Conservation (phyloP, 2,113 vertebrate genomes). For the Rhabdomys dilectus region DNA sequence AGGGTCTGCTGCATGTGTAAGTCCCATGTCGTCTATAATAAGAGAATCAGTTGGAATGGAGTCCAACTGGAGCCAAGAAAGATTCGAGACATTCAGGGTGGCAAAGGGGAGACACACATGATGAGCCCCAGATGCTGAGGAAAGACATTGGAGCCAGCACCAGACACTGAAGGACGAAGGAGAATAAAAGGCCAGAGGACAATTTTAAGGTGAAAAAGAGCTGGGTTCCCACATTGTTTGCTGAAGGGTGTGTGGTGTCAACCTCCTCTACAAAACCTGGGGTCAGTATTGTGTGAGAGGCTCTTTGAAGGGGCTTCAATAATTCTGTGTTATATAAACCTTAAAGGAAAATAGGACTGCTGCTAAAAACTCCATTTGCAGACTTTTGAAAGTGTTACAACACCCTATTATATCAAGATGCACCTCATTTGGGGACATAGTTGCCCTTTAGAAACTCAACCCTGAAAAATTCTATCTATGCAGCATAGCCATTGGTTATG, state of each 20-base stretch:
- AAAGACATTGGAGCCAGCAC: background rate
- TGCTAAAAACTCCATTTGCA: constrained; percentile 41
- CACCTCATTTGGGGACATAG: constrained; percentile 44
- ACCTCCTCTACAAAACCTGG: background rate
- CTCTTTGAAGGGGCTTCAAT: background rate
- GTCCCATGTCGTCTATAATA: background rate
- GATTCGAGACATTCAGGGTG: background rate
- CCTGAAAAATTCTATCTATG: constrained; percentile 1
- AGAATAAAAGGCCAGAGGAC: background rate
- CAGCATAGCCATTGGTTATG: constrained; percentile 51
- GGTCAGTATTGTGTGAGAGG: background rate
- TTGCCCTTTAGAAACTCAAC: constrained; percentile 60
- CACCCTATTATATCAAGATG: constrained; percentile 63
- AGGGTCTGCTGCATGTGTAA: background rate
- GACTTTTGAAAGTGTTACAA: constrained; percentile 52
- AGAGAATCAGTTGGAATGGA: background rate
- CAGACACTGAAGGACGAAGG: background rate
- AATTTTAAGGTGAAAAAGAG: background rate
- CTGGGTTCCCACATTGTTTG: background rate
- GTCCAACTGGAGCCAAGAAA: constrained; percentile 41
- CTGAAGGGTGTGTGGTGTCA: background rate
- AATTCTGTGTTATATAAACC: constrained; percentile 50
- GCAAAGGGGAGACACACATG: background rate
- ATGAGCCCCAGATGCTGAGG: background rate
- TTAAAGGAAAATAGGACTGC: constrained; percentile 47